Conservation (phyloP, 2,888 invertebrate species). For the Emmelina monodactyla region DNA sequence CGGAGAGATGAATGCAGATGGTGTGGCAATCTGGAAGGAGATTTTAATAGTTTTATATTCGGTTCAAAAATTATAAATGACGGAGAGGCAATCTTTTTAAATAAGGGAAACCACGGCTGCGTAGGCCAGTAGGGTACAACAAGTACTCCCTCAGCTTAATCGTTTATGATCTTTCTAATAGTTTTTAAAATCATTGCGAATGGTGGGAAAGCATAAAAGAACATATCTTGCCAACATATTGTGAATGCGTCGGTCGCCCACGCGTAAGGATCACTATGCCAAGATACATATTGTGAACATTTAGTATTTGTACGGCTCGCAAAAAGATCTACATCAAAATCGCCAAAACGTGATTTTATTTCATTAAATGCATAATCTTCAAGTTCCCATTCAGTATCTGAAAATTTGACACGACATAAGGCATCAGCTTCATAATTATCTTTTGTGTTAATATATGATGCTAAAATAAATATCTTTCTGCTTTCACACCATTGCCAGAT, state of each 20-base stretch:
- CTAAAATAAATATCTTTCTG: slow-evolving; percentile 14
- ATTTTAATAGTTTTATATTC: background rate
- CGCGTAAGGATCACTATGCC: slow-evolving; percentile 13
- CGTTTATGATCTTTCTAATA: slow-evolving; percentile 14
- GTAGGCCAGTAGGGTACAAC: slow-evolving; percentile 15
- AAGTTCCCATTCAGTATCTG: slow-evolving; percentile 15
- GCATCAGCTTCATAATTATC: slow-evolving; percentile 15
- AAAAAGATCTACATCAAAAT: slow-evolving; percentile 13
- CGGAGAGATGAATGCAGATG: background rate
- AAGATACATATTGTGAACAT: slow-evolving; percentile 14
- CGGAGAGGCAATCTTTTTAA: slow-evolving; percentile 2
- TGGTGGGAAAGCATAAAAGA: slow-evolving; percentile 17
- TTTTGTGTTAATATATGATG: slow-evolving; percentile 16
- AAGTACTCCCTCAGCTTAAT: slow-evolving; percentile 14
- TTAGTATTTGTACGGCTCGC: slow-evolving; percentile 13
- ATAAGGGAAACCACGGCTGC: slow-evolving; percentile 17
- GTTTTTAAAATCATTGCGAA: slow-evolving; percentile 10
- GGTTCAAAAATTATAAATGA: background rate
- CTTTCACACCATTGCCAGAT: slow-evolving; percentile 17
- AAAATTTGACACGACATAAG: slow-evolving; percentile 10
- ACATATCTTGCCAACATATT: slow-evolving; percentile 10
- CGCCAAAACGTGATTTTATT: slow-evolving; percentile 13
- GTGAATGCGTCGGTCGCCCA: slow-evolving; percentile 15
- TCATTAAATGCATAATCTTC: slow-evolving; percentile 8
- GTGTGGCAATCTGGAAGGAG: slow-evolving; percentile 1